Evolutionary conservation across 2,888 invertebrate species (phyloP), one percentile per base, ranked within the genome.

Genomic region (Oxycera nigricornis): DNA sequence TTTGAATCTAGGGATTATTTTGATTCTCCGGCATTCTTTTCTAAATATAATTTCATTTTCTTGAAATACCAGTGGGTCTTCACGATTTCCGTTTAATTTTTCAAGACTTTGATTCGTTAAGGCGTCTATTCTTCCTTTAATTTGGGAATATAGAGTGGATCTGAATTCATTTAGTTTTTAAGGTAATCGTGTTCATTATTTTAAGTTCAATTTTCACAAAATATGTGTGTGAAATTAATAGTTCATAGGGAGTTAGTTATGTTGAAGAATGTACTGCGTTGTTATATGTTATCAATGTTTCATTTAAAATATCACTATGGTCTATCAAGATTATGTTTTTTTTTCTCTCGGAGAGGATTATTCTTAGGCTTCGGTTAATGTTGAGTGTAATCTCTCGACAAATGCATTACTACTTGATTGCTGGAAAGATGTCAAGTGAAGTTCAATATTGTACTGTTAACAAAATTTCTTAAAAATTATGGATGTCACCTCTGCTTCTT

Each of bases 341-440:
- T 39, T 39, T 39, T 39, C 39, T 35, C 39, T 39, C 39, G 39
- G 39, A 39, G 39, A 9, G 39, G 39, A 35, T 35, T 35, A 35
- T 35, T 35, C 39, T 35, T 35, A 35, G n/a, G 35, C 22, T 52
- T 52, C 55, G n/a, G 55, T 52, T 9, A 77, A 59, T 74, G 73
- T 73, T 11, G 73, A 73, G 28, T 73, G 73, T 20, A 73, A 3
- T 52, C 65, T 24, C 65, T 74, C 77, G 2, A 77, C 73, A 24
- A 76, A 73, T 26, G 59, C 24, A 28, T 59, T 59, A 28, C 59
- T 59, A 26, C 26, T 28, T 2, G 59, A 20, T 28, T 59, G 59
- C 30, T 59, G 59, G 17, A 62, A 62, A 9, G 62, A 62, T 31
- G 62, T 62, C 6, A 62, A 6, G 22, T 62, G 35, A 14, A 59